Conservation (phyloP, 1,140 invertebrate genomes). For the Monomorium pharaonis region DNA sequence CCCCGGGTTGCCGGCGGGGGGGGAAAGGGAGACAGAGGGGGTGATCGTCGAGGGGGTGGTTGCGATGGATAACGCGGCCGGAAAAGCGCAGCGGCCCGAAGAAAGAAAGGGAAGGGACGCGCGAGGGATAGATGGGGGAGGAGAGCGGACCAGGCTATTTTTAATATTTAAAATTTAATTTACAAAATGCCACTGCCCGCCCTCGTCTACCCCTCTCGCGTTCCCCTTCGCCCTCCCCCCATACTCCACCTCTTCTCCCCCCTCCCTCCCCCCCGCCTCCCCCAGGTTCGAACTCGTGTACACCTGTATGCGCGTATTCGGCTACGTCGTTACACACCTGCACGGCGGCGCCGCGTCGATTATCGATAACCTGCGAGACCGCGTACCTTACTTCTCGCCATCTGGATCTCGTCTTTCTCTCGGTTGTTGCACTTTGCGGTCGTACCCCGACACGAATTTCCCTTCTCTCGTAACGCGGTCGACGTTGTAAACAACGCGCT, state of each 20-base stretch:
- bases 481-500: background rate
- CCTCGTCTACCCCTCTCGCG: background rate
- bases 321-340: slow-evolving; percentile 38
- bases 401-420: background rate
- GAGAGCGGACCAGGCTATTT: slow-evolving; percentile 76
- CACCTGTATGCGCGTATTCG: slow-evolving; percentile 48
- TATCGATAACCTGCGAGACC: slow-evolving; percentile 30
- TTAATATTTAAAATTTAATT: slow-evolving; percentile 85
- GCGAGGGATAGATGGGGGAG: slow-evolving; percentile 43
- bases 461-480: background rate
- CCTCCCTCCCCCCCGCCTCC: background rate
- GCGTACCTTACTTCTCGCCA: slow-evolving; percentile 1
- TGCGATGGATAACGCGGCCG: slow-evolving; percentile 70
- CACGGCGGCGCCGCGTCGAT: slow-evolving; percentile 19
- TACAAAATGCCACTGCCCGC: slow-evolving; percentile 81
- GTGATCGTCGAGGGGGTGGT: slow-evolving; percentile 48
- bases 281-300: slow-evolving; percentile 23
- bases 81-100: slow-evolving; percentile 70
- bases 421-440: background rate
- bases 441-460: background rate
- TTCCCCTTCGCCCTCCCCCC: slow-evolving; percentile 10
- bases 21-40: background rate
- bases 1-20: slow-evolving; percentile 62
- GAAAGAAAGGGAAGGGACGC: slow-evolving; percentile 63
- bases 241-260: background rate